Evolutionary conservation across 2,888 invertebrate genomes (phyloP).

Genomic region (Drosophila formosana): DNA sequence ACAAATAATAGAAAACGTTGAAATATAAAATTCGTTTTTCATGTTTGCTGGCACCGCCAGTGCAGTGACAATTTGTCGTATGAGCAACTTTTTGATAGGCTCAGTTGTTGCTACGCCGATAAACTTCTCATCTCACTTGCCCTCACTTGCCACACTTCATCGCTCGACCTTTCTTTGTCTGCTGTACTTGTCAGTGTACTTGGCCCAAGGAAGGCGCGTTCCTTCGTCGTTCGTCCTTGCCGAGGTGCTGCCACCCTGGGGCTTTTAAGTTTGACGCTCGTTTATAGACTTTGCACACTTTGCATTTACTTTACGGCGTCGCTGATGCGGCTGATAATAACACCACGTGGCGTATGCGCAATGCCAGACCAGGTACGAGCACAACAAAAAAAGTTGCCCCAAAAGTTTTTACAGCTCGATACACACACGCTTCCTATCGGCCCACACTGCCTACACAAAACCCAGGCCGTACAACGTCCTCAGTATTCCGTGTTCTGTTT

Average conservation of each 20-base stretch:
- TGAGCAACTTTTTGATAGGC: constrained; percentile 75
- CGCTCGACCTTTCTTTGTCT: constrained; percentile 3
- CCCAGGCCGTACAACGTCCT: background rate
- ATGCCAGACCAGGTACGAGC: constrained; percentile 37
- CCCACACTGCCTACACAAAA: constrained; percentile 6
- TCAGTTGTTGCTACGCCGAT: constrained; percentile 50
- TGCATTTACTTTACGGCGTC: constrained; percentile 77
- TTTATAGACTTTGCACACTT: constrained; percentile 79
- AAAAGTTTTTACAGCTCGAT: constrained; percentile 75
- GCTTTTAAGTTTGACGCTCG: constrained; percentile 79
- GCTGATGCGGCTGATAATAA: constrained; percentile 76
- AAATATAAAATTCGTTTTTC: constrained; percentile 64
- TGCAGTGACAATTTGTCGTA: constrained; percentile 69
- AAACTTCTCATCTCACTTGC: constrained; percentile 42
- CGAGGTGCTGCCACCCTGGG: constrained; percentile 65
- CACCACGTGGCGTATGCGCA: constrained; percentile 73
- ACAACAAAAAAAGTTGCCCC: constrained; percentile 54
- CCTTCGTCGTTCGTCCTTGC: constrained; percentile 37
- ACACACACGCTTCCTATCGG: constrained; percentile 53
- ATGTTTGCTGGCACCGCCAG: constrained; percentile 29
- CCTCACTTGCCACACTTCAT: background rate
- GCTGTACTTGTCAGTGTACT: background rate
- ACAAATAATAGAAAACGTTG: constrained; percentile 69
- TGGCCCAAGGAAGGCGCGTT: constrained; percentile 18
- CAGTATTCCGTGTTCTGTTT: background rate